Evolutionary conservation across 2,113 vertebrate species (phyloP), one percentile per base, ranked within the genome.

Genomic region (Xenopus borealis): DNA sequence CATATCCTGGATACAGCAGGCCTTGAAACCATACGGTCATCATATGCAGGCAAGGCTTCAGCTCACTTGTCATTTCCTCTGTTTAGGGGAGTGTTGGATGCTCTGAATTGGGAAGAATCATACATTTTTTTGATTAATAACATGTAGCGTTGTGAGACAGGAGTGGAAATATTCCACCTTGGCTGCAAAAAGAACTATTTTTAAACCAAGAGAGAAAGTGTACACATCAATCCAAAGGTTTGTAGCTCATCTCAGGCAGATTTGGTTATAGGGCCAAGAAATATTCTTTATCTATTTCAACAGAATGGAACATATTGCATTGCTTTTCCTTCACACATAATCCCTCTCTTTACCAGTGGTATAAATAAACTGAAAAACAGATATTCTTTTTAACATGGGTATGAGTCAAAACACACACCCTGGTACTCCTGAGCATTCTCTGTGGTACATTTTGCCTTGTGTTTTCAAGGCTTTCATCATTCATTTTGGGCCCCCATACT

Each of bases 151-250:
- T 55, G 3, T 73, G 63, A 73, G 62, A 58, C 62, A 57, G 44
- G 55, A 58, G 14, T 66, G 72, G 52, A 73, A 73, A 66, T 73
- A 73, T 73, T 73, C 55, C 50, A 58, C 65, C 55, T 63, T 58
- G 52, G 72, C 62, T 57, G 58, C 57, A 45, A 57, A 40, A 66
- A 17, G 10, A 19, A 58, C 72, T 73, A 66, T 72, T 73, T 73
- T 73, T 73, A 58, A 18, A 23, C 17, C 19, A 17, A 16, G 14
- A 66, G 13, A 66, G 40, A 18, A 73, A 65, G 53, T 27, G 19
- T 23, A 12, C 58, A 20, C 58, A 61, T 61, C 4, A 61, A 23
- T 27, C 58, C 18, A 61, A n/a, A 58, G 17, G 9, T 18, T 11
- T 61, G 18, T 23, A 23, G 20, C 58, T 23, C 19, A 12, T 61